Base-by-base conservation (phyloP, 2,113 vertebrate species). In the Spea multiplicata region DNA sequence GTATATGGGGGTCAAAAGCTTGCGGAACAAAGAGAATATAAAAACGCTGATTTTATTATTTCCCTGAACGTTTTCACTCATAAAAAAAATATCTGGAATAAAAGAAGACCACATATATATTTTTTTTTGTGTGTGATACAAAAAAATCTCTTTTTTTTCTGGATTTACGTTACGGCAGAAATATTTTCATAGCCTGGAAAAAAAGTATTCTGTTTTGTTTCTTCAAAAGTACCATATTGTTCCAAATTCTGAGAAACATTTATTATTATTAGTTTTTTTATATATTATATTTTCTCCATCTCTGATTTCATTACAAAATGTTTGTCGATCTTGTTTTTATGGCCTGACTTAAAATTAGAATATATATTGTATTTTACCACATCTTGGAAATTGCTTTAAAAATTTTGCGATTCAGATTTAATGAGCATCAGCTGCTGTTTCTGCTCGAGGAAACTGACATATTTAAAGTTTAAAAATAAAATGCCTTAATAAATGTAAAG, bases 301-400 rank as follows among this genome's bases (percentile, higher is more conserved):
- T n/a, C n/a, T n/a, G n/a, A n/a, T n/a, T n/a, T n/a, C n/a, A n/a
- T n/a, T n/a, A n/a, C n/a, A n/a, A n/a, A n/a, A n/a, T n/a, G n/a
- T n/a, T n/a, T n/a, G n/a, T n/a, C n/a, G n/a, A n/a, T n/a, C n/a
- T n/a, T n/a, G n/a, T n/a, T n/a, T n/a, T n/a, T n/a, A n/a, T n/a
- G n/a, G n/a, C n/a, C n/a, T n/a, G n/a, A n/a, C n/a, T n/a, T n/a
- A n/a, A n/a, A n/a, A n/a, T n/a, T n/a, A n/a, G n/a, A n/a, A n/a
- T n/a, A n/a, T n/a, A n/a, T n/a, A n/a, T n/a, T n/a, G n/a, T n/a
- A n/a, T n/a, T 17, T 59, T 72, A 57, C 71, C 30, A 53, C 50
- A 59, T 72, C 71, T 72, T 72, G 71, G 44, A 53, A 72, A 72
- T 71, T 52, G 52, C 53, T 72, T 69, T 53, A 59, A 59, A 44